These are phyloP conservation scores for Muntiacus reevesi DNA, from an alignment of 2,113 vertebrate genomes.

Conservation along the genomic window DNA sequence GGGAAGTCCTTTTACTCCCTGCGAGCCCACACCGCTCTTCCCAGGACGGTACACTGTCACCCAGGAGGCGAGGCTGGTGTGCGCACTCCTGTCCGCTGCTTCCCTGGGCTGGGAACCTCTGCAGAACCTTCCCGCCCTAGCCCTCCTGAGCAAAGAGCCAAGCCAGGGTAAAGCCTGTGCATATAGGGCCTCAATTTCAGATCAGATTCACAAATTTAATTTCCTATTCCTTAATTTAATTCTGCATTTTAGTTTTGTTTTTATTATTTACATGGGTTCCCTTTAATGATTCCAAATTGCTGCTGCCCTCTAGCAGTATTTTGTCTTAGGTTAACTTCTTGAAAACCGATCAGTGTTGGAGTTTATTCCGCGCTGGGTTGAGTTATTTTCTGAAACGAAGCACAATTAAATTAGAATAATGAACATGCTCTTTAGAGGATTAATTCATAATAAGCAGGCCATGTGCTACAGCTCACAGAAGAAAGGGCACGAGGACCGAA, in stretches of 20 bases:
- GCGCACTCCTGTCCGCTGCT: not conserved
- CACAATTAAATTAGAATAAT: constrained; percentile 74
- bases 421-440: constrained; percentile 72
- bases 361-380: constrained; percentile 70
- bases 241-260: constrained; percentile 76
- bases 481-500: constrained; percentile 57
- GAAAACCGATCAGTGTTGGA: constrained; percentile 72
- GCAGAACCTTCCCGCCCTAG: constrained; percentile 15
- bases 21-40: not conserved
- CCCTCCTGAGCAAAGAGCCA: constrained; percentile 29
- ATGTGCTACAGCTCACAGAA: constrained; percentile 73
- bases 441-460: constrained; percentile 70
- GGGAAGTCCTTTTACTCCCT: constrained; percentile 39
- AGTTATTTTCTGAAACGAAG: constrained; percentile 75
- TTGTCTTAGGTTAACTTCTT: constrained; percentile 70
- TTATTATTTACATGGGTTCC: constrained; percentile 72
- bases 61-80: not conserved
- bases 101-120: constrained; percentile 7
- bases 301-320: constrained; percentile 74
- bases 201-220: constrained; percentile 79
- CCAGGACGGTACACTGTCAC: not conserved
- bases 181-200: constrained; percentile 64
- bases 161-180: constrained; percentile 50
- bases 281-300: constrained; percentile 71
- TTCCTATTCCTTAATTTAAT: constrained; percentile 78